Evolutionary conservation across 1,140 invertebrate species (phyloP), one percentile per base, ranked within the genome.

Genomic region (Harpegnathos saltator): DNA sequence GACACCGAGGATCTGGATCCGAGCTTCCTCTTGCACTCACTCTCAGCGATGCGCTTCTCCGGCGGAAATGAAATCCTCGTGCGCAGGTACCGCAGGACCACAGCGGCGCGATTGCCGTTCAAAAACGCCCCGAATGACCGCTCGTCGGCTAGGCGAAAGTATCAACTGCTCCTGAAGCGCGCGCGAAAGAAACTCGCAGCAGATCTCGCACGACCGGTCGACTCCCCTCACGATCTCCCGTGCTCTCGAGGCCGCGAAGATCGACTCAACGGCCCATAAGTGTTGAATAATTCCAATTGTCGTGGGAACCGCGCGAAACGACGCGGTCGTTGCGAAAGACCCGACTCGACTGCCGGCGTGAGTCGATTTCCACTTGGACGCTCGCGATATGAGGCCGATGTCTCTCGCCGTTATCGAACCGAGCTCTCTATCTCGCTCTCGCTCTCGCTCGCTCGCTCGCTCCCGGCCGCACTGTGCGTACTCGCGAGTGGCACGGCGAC

Each of bases 401-500:
- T 2, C 52, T 29, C 44, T 14, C n/a, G 54, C n/a, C 56, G 44
- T 63, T 44, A 62, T 62, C 38, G 75, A 78, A 12, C 65, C 17
- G 19, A 11, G 22, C 26, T n/a, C 38, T 9, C 38, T 44, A 3
- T 44, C 38, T 44, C 38, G 4, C 38, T 44, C 9, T 44, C 38
- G 4, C 38, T 44, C 38, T 44, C 38, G 4, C 38, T 44, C 38
- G 4, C 38, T 44, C 9, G 4, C 38, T 44, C 9, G 33, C 26
- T n/a, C 29, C 29, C 29, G 24, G 7, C n/a, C n/a, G 48, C 14
- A 22, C 68, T 65, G 15, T 71, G 71, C 86, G 84, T 83, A 56
- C 81, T 78, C 48, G 22, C 82, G 59, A 85, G 83, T 73, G 74
- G 80, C 84, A 88, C 80, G 52, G n/a, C 9, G 52, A 83, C 78